These are phyloP conservation scores for Ferrisia virgata DNA, from an alignment of 2,888 invertebrate genomes.

Conservation along the genomic window DNA sequence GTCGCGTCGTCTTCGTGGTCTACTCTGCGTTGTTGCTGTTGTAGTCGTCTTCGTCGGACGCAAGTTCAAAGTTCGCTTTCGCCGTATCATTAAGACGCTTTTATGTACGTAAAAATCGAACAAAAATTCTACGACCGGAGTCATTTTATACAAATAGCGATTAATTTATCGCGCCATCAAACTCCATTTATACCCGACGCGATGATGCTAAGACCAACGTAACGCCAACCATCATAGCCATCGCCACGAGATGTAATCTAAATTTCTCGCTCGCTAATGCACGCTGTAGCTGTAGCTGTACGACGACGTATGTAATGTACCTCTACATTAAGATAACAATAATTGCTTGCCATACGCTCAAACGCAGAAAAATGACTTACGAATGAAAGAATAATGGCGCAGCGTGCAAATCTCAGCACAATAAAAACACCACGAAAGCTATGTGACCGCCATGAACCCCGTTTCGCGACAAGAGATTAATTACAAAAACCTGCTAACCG, in stretches of 20 bases:
- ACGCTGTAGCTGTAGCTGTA: too few species aligned
- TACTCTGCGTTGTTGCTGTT: too few species aligned
- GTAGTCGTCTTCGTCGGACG: too few species aligned
- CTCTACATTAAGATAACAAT: background rate
- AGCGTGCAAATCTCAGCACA: constrained; percentile 10
- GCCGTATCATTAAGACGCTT: background rate
- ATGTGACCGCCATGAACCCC: constrained; percentile 7
- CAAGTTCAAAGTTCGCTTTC: too few species aligned
- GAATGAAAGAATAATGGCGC: constrained; percentile 6
- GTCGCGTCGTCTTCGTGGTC: too few species aligned
- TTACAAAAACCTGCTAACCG: constrained; percentile 9
- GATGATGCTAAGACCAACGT: too few species aligned
- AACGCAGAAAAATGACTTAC: constrained; percentile 11
- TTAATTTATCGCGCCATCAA: background rate
- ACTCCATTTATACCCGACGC: background rate
- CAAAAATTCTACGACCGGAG: background rate
- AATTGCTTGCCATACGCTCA: background rate
- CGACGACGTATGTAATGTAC: too few species aligned
- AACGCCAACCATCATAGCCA: too few species aligned
- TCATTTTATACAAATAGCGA: too few species aligned
- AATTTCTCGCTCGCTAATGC: background rate
- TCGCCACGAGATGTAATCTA: background rate
- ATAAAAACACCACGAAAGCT: constrained; percentile 19
- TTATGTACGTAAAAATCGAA: background rate
- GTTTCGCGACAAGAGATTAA: background rate